phyloP scores from a whole-genome alignment of 2,113 vertebrate genomes.

The Marcusenius ussheri region DNA sequence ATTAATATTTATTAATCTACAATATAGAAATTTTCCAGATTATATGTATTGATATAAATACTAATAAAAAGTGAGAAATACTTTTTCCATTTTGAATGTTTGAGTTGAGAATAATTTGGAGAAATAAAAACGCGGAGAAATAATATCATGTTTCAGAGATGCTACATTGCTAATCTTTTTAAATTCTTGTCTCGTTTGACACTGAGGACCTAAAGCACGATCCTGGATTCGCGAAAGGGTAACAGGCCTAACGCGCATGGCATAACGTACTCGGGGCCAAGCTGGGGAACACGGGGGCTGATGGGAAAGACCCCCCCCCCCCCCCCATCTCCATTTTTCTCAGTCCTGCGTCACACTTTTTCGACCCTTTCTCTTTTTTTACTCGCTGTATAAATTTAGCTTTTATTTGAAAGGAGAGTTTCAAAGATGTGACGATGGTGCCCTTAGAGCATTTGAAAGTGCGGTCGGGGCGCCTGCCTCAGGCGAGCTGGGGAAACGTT shows the following conservation, averaged over 20 bases:
- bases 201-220: background rate
- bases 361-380: background rate
- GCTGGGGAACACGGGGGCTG: background rate
- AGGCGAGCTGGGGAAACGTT: slow-evolving; percentile 37
- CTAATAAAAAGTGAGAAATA: background rate
- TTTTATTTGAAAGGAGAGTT: background rate
- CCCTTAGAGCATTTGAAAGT: background rate
- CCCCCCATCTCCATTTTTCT: background rate
- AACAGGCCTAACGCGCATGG: background rate
- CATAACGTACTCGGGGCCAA: background rate
- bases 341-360: background rate
- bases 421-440: background rate
- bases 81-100: background rate
- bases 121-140: no score
- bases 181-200: background rate
- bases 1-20: background rate
- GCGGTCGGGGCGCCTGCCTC: background rate
- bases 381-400: background rate
- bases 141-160: background rate
- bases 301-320: background rate
- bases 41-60: background rate
- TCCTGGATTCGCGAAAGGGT: background rate
- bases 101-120: background rate
- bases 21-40: background rate
- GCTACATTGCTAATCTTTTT: background rate